phyloP scores from a whole-genome alignment of 2,888 invertebrate species.

The Ariolimax columbianus region DNA sequence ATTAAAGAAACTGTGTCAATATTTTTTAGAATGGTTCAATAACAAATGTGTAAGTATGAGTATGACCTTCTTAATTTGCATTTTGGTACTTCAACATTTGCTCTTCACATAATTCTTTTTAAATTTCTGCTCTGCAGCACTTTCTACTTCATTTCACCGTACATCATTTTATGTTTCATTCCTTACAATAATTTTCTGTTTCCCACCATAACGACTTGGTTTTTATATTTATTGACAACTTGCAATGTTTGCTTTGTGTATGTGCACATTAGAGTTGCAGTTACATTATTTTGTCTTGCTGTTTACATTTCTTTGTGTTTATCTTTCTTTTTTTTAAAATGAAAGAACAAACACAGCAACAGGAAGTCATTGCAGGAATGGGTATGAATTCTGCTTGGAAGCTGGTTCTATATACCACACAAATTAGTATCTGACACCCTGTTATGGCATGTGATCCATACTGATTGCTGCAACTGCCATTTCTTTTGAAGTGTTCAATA shows the following conservation, averaged over 20 bases:
- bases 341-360: slow-evolving; percentile 7
- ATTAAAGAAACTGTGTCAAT: no score
- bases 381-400: slow-evolving; percentile 23
- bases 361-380: not conserved
- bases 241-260: not conserved
- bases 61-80: not conserved
- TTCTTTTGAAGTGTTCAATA: not conserved
- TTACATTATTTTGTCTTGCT: not conserved
- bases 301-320: not conserved
- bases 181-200: not conserved
- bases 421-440: slow-evolving; percentile 6
- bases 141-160: no score
- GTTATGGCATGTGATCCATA: not conserved
- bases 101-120: no score
- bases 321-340: slow-evolving; percentile 6
- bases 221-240: not conserved
- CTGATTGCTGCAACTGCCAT: not conserved
- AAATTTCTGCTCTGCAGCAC: no score
- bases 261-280: no score
- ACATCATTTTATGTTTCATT: no score
- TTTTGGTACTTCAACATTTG: not conserved
- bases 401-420: slow-evolving; percentile 14
- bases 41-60: slow-evolving; percentile 2
- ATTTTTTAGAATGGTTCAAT: slow-evolving; percentile 4
- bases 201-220: not conserved